Percentiles rank a stretch among this genome's conserved stretches.
These are phyloP conservation scores for Scaptomyza caliginosa DNA, from an alignment of 2,888 invertebrate species.

Conservation along the genomic window DNA sequence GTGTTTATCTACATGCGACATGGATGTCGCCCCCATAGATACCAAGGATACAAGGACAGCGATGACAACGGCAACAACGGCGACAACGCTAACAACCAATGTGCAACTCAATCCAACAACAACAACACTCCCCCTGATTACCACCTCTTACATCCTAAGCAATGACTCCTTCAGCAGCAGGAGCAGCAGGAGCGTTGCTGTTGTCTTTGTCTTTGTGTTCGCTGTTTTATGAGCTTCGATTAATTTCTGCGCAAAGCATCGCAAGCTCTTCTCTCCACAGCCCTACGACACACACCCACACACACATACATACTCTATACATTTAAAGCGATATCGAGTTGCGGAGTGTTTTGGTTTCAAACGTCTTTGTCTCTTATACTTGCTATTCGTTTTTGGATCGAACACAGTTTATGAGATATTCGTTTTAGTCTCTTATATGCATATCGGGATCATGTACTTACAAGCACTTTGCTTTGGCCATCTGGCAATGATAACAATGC, in stretches of 20 bases:
- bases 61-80: not conserved
- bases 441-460: too few species aligned
- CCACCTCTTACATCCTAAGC: not conserved
- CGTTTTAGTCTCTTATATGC: too few species aligned
- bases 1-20: constrained; percentile 72
- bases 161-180: not conserved
- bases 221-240: constrained; percentile 73
- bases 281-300: not conserved
- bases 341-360: not conserved
- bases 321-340: constrained; percentile 1
- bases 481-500: not conserved
- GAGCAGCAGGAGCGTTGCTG: constrained; percentile 10
- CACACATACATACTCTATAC: not conserved
- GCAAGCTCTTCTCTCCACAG: constrained; percentile 15
- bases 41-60: not conserved
- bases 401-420: too few species aligned
- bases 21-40: constrained; percentile 44
- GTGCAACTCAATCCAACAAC: constrained; percentile 7
- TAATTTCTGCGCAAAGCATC: constrained; percentile 69
- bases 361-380: too few species aligned
- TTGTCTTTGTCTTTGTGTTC: constrained; percentile 47
- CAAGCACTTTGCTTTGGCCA: not conserved
- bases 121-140: not conserved
- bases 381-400: too few species aligned
- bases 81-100: constrained; percentile 11